phyloP scores from a whole-genome alignment of 1,140 invertebrate genomes.

The Cotesia vestalis region DNA sequence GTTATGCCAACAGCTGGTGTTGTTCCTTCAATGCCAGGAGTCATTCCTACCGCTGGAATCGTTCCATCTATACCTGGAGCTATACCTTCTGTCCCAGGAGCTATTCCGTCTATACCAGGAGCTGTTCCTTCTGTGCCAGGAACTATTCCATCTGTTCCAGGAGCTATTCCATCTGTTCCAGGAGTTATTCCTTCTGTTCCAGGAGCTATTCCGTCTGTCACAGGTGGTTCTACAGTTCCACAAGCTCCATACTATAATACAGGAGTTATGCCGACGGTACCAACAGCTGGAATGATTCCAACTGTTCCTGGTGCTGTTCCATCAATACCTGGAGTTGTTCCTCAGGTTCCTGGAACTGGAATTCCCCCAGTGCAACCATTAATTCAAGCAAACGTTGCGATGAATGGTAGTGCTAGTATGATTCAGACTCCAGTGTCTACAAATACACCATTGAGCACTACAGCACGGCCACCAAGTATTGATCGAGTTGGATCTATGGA shows the following conservation, averaged over 20 bases:
- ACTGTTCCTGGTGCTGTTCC: conserved; percentile 24
- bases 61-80: no score
- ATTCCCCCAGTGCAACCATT: conserved; percentile 32
- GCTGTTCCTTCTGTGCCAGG: conserved; percentile 34
- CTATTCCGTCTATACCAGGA: neutral
- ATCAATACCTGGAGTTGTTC: conserved; percentile 28
- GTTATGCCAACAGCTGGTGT: conserved; percentile 34
- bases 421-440: conserved; percentile 62
- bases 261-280: neutral
- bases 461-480: conserved; percentile 64
- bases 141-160: conserved; percentile 3
- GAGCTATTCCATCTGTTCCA: conserved; percentile 9
- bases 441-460: conserved; percentile 63
- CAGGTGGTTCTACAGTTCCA: neutral
- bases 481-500: conserved; percentile 63
- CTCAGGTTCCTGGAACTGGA: conserved; percentile 15
- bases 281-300: conserved; percentile 10
- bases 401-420: conserved; percentile 48
- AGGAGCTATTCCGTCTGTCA: conserved; percentile 7
- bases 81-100: neutral
- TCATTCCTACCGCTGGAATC: neutral
- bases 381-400: conserved; percentile 37
- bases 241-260: no score
- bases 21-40: conserved; percentile 3
- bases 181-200: neutral